phyloP scores from a whole-genome alignment of 1,140 invertebrate species.

The Drosophila bifasciata region DNA sequence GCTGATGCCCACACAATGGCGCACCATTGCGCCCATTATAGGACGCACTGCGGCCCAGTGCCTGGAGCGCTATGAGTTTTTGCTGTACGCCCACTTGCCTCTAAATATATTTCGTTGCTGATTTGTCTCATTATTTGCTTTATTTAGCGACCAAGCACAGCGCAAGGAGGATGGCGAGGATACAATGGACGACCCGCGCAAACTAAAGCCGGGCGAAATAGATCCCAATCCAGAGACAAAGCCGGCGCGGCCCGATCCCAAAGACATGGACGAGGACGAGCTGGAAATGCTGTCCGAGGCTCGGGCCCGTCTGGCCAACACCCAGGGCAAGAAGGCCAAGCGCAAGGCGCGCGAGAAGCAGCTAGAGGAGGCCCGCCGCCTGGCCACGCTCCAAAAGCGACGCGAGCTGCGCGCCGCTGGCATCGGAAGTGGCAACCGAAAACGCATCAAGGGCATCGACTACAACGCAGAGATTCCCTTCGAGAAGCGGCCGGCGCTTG shows the following conservation, averaged over 20 bases:
- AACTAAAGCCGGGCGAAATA: conserved; percentile 99
- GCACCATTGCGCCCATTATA: conserved; percentile 99
- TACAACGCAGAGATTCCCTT: conserved; percentile 99
- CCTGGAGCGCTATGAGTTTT: conserved; percentile 98
- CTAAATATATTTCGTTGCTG: not conserved
- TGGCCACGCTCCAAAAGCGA: conserved; percentile 98
- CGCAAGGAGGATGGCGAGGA: conserved; percentile 98
- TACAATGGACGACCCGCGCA: conserved; percentile 96
- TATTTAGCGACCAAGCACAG: conserved; percentile 96
- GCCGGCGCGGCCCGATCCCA: conserved; percentile 99
- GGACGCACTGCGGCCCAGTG: conserved; percentile 99
- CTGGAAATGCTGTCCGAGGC: conserved; percentile 99
- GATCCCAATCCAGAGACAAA: conserved; percentile 99
- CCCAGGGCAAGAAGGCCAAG: conserved; percentile 99
- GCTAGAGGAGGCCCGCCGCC: conserved; percentile 97
- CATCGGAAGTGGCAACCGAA: conserved; percentile 87
- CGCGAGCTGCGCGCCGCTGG: conserved; percentile 98
- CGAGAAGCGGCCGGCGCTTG: conserved; percentile 95
- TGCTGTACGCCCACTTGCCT: conserved; percentile 89
- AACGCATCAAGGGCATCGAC: conserved; percentile 90
- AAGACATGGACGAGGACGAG: conserved; percentile 99
- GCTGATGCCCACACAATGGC: conserved; percentile 99
- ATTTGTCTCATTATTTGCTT: not conserved
- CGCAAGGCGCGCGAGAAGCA: conserved; percentile 99
- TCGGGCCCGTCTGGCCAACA: conserved; percentile 98